Evolutionary conservation across 1,140 invertebrate species (phyloP).

Genomic region (Monomorium pharaonis): DNA sequence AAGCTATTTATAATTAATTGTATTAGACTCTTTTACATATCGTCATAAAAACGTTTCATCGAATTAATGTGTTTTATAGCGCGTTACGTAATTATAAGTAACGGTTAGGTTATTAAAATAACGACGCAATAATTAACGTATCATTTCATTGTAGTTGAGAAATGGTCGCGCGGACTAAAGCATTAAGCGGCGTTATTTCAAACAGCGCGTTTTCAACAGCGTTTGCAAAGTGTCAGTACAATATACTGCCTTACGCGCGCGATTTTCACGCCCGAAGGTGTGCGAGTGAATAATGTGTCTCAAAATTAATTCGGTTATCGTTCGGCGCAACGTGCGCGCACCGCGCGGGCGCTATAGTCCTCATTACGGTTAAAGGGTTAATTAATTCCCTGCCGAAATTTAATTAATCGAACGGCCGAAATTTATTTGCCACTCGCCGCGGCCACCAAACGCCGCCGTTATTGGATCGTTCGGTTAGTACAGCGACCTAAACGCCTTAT

Average conservation of each 20-base stretch:
- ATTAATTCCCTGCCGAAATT: slow-evolving; percentile 69
- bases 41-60: background rate
- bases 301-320: slow-evolving; percentile 58
- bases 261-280: slow-evolving; percentile 30
- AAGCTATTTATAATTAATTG: background rate
- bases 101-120: background rate
- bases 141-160: background rate
- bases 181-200: background rate
- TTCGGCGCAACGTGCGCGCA: background rate
- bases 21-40: background rate
- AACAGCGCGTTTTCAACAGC: background rate
- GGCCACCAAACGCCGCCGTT: slow-evolving; percentile 27
- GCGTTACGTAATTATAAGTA: background rate
- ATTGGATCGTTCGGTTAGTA: slow-evolving; percentile 56
- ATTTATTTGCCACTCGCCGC: slow-evolving; percentile 63
- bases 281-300: slow-evolving; percentile 52
- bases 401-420: slow-evolving; percentile 64
- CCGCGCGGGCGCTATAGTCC: slow-evolving; percentile 16
- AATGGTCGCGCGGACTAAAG: background rate
- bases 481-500: slow-evolving; percentile 55
- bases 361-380: slow-evolving; percentile 62
- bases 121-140: background rate
- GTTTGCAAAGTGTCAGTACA: background rate
- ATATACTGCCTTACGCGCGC: slow-evolving; percentile 10
- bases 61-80: background rate